Evolutionary conservation across 2,113 vertebrate genomes (phyloP), one percentile per base, ranked within the genome.

Genomic region (Echinops telfairi): DNA sequence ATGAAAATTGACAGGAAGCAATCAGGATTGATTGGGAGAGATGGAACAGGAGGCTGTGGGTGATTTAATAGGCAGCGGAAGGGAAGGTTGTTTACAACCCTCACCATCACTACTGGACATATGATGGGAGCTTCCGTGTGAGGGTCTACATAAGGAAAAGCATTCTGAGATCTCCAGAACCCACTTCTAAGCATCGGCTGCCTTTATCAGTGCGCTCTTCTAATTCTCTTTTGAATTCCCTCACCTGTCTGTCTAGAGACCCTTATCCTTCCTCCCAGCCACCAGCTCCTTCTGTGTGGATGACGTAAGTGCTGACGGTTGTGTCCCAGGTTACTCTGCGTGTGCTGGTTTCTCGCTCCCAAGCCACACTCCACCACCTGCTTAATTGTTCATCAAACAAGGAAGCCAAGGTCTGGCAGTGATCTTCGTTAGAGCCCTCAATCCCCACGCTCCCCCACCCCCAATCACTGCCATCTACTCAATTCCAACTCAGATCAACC

Each of bases 351-450:
- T 36, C 27, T 4, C 38, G 68, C 62, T 89, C 38, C 20, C 22
- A 71, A 80, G 2, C 62, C 12, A 57, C 16, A 53, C 66, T 43
- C 23, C 57, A 7, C 73, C 29, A 36, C 25, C 53, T 58, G 19
- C 57, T n/a, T 23, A 36, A 19, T 53, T 64, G 78, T 71, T 19
- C 9, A 31, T 31, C 31, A 14, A 70, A 33, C n/a, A 84, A 38
- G 4, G 40, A 40, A 40, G 7, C 76, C 33, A 2, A 17, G 33
- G 17, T 58, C 64, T 40, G 19, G 10, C 6, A n/a, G 23, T 31
- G 80, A 83, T 87, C 88, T 84, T 43, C 60, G 82, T 86, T 47
- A 95, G 83, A 33, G 4, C 36, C 62, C 91, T 86, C 2, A 17
- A 6, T 78, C 47, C 47, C 47, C 47, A 6, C 47, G 36, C 17